Base-by-base conservation (phyloP, 2,888 invertebrate genomes). In the Epirrita christyi region DNA sequence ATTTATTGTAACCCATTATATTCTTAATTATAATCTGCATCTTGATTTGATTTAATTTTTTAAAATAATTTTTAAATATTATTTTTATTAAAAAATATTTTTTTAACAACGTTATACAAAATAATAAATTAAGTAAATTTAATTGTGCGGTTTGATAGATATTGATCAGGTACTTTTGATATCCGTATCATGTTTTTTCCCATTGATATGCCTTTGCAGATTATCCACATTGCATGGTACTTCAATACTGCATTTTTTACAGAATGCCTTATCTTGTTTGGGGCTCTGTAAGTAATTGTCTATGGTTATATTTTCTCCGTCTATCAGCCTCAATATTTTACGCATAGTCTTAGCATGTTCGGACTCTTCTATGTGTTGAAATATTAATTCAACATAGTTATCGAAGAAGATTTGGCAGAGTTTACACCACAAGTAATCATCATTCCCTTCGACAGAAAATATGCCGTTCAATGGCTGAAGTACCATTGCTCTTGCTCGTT, bases 1-100 rank as follows among this genome's bases (percentile, higher is more conserved):
- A 80, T 88, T 93, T 93, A 94, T 92, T 93, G 94, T 95, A 94
- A 94, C 93, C 92, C 94, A 95, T 93, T 90, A 83, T 87, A 87
- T 86, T 88, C 94, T 93, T 93, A 92, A 90, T 78, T 88, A 94
- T 94, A 87, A 92, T 92, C 94, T 95, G 92, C 93, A 95, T 93
- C 94, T 94, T 94, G 94, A 95, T 93, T 93, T 95, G 94, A 94
- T 90, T 93, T 94, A 93, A 90, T 81, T 92, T 88, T 56, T 58
- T 54, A 46, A 79, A 36, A 32, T 66, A 81, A 86, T 72, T 80
- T 80, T 88, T 15, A 86, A 85, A 85, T 86, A 85, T 87, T 84
- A 85, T 78, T 80, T 40, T 86, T 78, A 73, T 83, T 76, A 67
- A 75, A 83, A 86, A 84, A 88, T 85, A 86, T 86, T 85, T 86